phyloP scores from a whole-genome alignment of 2,113 vertebrate genomes.

The Corapipo altera region DNA sequence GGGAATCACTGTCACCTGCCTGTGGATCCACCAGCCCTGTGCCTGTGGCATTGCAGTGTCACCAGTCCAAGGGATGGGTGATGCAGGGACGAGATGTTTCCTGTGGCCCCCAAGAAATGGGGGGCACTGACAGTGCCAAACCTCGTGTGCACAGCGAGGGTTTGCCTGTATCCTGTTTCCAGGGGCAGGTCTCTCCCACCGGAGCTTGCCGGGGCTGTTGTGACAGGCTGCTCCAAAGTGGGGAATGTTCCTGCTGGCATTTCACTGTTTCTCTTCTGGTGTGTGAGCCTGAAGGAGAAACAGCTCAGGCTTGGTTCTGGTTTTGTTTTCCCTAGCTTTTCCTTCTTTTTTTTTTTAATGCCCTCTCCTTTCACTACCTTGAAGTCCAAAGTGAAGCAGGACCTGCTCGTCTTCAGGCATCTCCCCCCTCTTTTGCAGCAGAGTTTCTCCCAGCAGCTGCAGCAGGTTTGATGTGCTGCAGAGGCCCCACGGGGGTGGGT shows the following conservation, averaged over 20 bases:
- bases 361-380: neutral
- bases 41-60: neutral
- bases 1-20: neutral
- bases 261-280: neutral
- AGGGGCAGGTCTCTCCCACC: fast-evolving
- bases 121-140: neutral
- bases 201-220: neutral
- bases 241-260: neutral
- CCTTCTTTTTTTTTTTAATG: neutral
- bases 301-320: neutral
- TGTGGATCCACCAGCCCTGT: neutral
- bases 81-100: neutral
- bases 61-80: fast-evolving
- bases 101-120: fast-evolving
- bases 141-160: fast-evolving
- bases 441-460: neutral
- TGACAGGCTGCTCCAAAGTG: neutral
- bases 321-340: neutral
- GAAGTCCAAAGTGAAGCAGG: neutral
- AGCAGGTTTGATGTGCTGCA: neutral
- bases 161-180: neutral
- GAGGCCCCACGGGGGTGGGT: neutral
- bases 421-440: neutral
- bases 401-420: neutral
- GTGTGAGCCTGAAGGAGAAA: neutral